A percentile compares a stretch with the other conserved stretches of the same genome.
These are phyloP conservation scores for Philantomba maxwellii DNA, from an alignment of 2,113 vertebrate genomes.

Conservation along the genomic window DNA sequence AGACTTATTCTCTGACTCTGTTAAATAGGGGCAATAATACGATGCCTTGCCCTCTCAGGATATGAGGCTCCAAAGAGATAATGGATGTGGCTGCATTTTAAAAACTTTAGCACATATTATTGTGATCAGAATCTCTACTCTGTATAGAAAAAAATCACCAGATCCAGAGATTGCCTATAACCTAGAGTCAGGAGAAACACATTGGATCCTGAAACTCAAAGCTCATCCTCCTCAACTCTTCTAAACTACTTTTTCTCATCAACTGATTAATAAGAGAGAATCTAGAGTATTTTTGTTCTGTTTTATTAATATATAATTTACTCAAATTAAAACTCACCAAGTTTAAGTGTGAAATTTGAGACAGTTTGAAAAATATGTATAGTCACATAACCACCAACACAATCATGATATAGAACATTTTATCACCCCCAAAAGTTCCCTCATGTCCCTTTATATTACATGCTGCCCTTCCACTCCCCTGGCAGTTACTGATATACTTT, in stretches of 20 bases:
- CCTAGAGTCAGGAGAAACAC: neutral
- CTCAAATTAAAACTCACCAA: neutral
- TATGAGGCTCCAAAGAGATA: neutral
- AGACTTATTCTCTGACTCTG: neutral
- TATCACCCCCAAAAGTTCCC: neutral
- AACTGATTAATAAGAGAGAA: neutral
- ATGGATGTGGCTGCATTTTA: neutral
- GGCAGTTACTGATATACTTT: neutral
- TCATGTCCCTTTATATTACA: neutral
- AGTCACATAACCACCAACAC: neutral
- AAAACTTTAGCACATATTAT: neutral
- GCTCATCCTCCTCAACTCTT: neutral
- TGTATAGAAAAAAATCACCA: neutral
- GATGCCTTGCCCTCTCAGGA: neutral
- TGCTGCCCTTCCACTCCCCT: neutral
- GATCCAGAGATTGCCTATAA: neutral
- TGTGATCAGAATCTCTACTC: neutral
- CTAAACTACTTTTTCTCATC: neutral
- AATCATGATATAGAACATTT: neutral
- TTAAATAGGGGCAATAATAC: neutral
- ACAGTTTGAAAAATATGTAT: neutral
- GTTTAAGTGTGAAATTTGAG: neutral
- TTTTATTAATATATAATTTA: neutral
- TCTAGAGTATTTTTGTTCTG: neutral
- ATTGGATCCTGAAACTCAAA: neutral